Percentiles rank a stretch among this genome's conserved stretches.
phyloP scores from a whole-genome alignment of 1,140 invertebrate genomes.

The Eumeta japonica region DNA sequence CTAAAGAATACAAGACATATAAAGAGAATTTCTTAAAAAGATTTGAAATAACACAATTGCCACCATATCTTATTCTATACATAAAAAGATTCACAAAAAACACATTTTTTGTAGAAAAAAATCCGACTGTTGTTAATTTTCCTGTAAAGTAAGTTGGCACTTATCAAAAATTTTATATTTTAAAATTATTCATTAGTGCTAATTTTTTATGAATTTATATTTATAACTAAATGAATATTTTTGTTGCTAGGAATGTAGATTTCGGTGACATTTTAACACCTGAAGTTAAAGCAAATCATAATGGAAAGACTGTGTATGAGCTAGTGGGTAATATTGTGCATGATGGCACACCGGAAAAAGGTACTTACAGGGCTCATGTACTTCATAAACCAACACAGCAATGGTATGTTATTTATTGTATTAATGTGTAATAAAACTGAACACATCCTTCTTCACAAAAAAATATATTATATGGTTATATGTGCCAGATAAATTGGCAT shows the following conservation, averaged over 20 bases:
- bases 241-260: slow-evolving; percentile 91
- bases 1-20: slow-evolving; percentile 99
- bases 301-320: slow-evolving; percentile 85
- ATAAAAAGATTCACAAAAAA: slow-evolving; percentile 99
- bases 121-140: slow-evolving; percentile 99
- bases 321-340: slow-evolving; percentile 98
- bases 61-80: slow-evolving; percentile 96
- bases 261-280: slow-evolving; percentile 93
- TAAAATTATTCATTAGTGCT: slow-evolving; percentile 10
- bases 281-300: slow-evolving; percentile 76
- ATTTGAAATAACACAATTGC: slow-evolving; percentile 92
- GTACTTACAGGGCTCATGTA: slow-evolving; percentile 94
- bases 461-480: no score
- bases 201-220: slow-evolving; percentile 4
- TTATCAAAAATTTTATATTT: slow-evolving; percentile 6
- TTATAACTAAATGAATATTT: slow-evolving; percentile 14
- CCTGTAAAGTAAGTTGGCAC: slow-evolving; percentile 85
- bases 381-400: slow-evolving; percentile 88
- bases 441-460: no score
- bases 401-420: slow-evolving; percentile 53
- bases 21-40: slow-evolving; percentile 97
- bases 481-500: no score
- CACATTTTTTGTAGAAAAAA: slow-evolving; percentile 98
- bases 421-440: slow-evolving; percentile 9
- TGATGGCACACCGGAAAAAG: slow-evolving; percentile 92